These are phyloP conservation scores for Eueides isabella DNA, from an alignment of 1,140 invertebrate genomes.

Conservation along the genomic window DNA sequence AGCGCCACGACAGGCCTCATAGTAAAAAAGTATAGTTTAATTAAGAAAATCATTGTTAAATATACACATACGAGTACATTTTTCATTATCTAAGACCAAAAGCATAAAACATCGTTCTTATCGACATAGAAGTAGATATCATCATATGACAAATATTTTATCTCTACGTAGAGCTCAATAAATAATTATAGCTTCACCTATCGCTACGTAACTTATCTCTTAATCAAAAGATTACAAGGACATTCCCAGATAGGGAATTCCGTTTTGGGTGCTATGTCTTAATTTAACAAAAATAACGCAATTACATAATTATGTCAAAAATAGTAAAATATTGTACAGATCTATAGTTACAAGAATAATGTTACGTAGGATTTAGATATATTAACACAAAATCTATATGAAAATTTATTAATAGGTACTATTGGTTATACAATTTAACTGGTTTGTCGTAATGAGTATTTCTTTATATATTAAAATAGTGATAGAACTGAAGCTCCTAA, in stretches of 20 bases:
- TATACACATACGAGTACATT: no score
- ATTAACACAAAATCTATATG: no score
- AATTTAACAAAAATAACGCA: neutral
- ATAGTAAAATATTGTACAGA: neutral
- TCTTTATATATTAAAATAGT: no score
- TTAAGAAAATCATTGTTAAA: no score
- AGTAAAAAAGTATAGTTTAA: no score
- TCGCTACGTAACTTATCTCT: slow-evolving; percentile 8
- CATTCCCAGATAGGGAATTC: slow-evolving; percentile 5
- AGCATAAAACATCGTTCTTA: neutral
- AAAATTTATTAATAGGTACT: no score
- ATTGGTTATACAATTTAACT: no score
- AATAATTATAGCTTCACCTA: slow-evolving; percentile 16
- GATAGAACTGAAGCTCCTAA: no score
- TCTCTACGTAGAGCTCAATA: slow-evolving; percentile 25
- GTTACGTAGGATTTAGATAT: neutral
- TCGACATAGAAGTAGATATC: neutral
- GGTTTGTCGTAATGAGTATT: no score
- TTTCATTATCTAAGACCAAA: no score
- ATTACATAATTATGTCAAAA: neutral
- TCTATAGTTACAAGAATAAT: neutral
- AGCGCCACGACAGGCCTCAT: no score
- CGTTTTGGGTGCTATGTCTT: neutral
- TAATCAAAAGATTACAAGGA: neutral
- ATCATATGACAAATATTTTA: slow-evolving; percentile 19